Evolutionary conservation across 2,113 vertebrate genomes (phyloP).

Genomic region (Eurypyga helias): DNA sequence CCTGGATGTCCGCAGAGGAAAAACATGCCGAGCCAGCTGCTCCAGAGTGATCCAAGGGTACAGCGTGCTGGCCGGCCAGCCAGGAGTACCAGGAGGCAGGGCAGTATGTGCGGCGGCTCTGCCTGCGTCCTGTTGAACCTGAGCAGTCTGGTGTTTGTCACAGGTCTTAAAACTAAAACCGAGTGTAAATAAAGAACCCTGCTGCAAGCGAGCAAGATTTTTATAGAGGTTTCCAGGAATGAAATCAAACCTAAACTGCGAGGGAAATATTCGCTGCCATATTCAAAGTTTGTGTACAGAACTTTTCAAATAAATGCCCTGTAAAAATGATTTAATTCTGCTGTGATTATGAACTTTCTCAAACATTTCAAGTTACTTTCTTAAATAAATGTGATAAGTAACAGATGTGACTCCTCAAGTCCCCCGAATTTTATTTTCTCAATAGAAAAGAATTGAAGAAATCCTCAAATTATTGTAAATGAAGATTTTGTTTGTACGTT

Average conservation of each 20-base stretch:
- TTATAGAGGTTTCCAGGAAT: constrained; percentile 12
- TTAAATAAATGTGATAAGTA: constrained; percentile 20
- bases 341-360: constrained; percentile 23
- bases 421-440: not conserved
- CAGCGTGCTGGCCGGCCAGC: accelerated
- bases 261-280: not conserved
- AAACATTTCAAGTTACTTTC: constrained; percentile 13
- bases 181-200: constrained; percentile 10
- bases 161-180: constrained; percentile 48
- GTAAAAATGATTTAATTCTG: constrained; percentile 52
- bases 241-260: constrained; percentile 29
- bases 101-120: not conserved
- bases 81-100: not conserved
- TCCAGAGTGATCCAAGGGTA: not conserved
- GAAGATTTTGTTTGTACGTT: not conserved
- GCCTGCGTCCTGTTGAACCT: not conserved
- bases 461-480: constrained; percentile 5
- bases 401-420: not conserved
- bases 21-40: not conserved
- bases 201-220: not conserved
- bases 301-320: constrained; percentile 48
- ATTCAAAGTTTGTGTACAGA: constrained; percentile 37
- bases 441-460: not conserved
- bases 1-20: not conserved
- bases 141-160: constrained; percentile 61